phyloP scores from a whole-genome alignment of 2,888 invertebrate species.

The Drosophila tripunctata region DNA sequence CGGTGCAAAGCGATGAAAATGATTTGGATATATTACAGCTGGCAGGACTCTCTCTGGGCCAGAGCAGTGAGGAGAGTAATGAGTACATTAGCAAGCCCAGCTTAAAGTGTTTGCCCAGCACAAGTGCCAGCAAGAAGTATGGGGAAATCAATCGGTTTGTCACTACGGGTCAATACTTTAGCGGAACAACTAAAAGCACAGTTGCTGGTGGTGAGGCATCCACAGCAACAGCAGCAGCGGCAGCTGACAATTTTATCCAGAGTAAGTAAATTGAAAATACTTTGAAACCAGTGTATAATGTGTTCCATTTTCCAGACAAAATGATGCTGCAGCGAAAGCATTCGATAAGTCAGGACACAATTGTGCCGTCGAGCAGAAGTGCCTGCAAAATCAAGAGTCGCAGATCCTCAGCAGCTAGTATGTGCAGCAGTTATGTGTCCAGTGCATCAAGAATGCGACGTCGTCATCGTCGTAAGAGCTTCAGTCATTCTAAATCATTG shows the following conservation, averaged over 20 bases:
- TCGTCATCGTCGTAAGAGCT: constrained; percentile 80
- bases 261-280: constrained; percentile 20
- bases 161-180: constrained; percentile 84
- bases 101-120: constrained; percentile 77
- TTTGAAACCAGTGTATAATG: no score
- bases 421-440: constrained; percentile 83
- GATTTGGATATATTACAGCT: constrained; percentile 86
- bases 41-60: constrained; percentile 86
- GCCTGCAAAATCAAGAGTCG: constrained; percentile 82
- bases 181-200: constrained; percentile 48
- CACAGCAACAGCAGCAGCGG: constrained; percentile 14
- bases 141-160: constrained; percentile 84
- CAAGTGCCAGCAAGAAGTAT: constrained; percentile 83
- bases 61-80: constrained; percentile 85
- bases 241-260: constrained; percentile 48
- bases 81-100: constrained; percentile 82
- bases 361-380: constrained; percentile 51
- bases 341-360: constrained; percentile 52
- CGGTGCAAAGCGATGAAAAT: constrained; percentile 82
- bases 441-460: constrained; percentile 80
- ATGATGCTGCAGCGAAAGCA: constrained; percentile 75
- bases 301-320: constrained; percentile 45
- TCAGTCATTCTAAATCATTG: constrained; percentile 71
- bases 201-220: constrained; percentile 5
- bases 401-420: constrained; percentile 83